phyloP scores from a whole-genome alignment of 2,888 invertebrate species.

The Hoplodrina blanda region DNA sequence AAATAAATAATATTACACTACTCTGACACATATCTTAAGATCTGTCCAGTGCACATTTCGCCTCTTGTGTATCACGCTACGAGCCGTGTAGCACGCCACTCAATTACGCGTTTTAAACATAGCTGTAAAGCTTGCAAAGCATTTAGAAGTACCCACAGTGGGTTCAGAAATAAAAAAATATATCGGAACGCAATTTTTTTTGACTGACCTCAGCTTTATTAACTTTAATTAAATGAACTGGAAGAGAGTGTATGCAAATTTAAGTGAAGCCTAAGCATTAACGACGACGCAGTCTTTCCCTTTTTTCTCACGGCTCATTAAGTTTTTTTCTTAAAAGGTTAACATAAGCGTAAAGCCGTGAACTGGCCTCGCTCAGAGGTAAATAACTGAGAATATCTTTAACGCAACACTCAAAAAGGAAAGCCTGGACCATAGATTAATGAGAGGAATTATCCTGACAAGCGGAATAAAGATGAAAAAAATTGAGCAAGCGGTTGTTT shows the following conservation, averaged over 20 bases:
- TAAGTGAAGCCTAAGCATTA: slow-evolving; percentile 63
- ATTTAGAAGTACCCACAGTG: not conserved
- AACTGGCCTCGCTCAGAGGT: slow-evolving; percentile 71
- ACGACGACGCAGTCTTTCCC: slow-evolving; percentile 67
- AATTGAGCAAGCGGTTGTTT: slow-evolving; percentile 6
- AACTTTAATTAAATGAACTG: slow-evolving; percentile 65
- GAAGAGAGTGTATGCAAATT: slow-evolving; percentile 61
- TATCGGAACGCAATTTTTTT: not conserved
- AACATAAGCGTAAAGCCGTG: slow-evolving; percentile 80
- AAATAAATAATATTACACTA: too few species aligned
- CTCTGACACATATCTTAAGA: too few species aligned
- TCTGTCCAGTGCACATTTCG: too few species aligned
- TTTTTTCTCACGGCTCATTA: slow-evolving; percentile 80
- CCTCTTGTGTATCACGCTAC: too few species aligned
- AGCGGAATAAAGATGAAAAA: slow-evolving; percentile 10
- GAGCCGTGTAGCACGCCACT: too few species aligned
- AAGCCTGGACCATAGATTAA: slow-evolving; percentile 42
- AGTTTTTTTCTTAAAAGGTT: slow-evolving; percentile 84
- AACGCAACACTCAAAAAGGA: slow-evolving; percentile 62
- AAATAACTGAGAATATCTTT: slow-evolving; percentile 74
- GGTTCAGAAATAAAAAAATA: not conserved
- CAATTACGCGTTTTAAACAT: too few species aligned
- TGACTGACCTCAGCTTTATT: slow-evolving; percentile 51
- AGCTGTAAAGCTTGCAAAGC: not conserved
- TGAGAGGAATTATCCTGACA: slow-evolving; percentile 42